Evolutionary conservation across 2,888 invertebrate species (phyloP), one percentile per base, ranked within the genome.

Genomic region (Pristionchus exspectatus): DNA sequence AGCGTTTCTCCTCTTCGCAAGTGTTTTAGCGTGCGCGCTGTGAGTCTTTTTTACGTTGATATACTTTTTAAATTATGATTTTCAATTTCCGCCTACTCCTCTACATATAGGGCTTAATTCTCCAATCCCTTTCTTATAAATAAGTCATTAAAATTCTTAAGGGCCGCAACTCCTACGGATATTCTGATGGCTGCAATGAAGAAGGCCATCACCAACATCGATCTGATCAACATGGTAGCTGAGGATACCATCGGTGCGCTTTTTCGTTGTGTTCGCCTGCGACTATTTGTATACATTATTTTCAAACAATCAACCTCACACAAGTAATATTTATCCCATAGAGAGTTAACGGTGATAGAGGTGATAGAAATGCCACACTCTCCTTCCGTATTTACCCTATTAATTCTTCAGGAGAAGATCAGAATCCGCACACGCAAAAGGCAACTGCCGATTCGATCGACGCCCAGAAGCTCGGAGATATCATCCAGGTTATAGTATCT

Each of bases 401-500:
- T n/a, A n/a, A 30, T 59, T 10, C 14, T 88, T 54, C 87, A 88
- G 87, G 87, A 7, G 74, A 54, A 54, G 87, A 88, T 30, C 33
- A 74, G 30, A 88, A 72, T 74, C 87, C 87, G 50, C 72, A 88
- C n/a, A 54, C 74, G 3, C 87, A 88, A 30, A 88, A 54, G 18
- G 87, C 87, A 21, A 56, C 30, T 18, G 87, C 38, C 1, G 54
- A 74, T 30, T 72, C 87, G n/a, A 74, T 56, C 4, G 87, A 74
- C 24, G 72, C 87, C n/a, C 87, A 88, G 74, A 59, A 59, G 16
- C 74, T 56, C 30, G 87, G 87, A 88, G 87, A 88, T 74, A 74
- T 88, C 38, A 27, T 88, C 27, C 87, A 88, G 74, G 87, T 59
- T 24, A 27, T 16, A 83, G 30, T 50, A 50, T 50, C 44, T 10